Evolutionary conservation across 2,797 vertebrate species (phyloP).

Genomic region (Falco cherrug): DNA sequence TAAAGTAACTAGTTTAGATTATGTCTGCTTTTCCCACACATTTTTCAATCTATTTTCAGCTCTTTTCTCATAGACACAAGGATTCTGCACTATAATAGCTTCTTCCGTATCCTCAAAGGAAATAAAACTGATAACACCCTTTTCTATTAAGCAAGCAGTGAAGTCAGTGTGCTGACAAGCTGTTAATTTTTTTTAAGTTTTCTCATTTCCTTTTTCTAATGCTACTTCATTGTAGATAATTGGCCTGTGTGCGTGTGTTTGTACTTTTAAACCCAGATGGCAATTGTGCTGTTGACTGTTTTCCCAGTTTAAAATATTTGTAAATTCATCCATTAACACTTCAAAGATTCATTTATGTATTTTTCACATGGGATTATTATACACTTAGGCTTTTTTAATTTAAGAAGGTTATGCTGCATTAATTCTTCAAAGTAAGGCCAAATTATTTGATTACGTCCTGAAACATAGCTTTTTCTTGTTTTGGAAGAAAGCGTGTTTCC

Average conservation of each 20-base stretch:
- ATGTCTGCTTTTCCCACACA: background rate
- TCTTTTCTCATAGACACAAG: slow-evolving; percentile 3
- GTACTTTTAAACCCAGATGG: background rate
- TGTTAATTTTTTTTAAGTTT: slow-evolving; percentile 1
- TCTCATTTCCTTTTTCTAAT: slow-evolving; percentile 39
- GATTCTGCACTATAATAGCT: slow-evolving; percentile 36
- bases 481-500: slow-evolving; percentile 67
- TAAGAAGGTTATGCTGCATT: slow-evolving; percentile 50
- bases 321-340: slow-evolving; percentile 48
- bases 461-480: slow-evolving; percentile 42
- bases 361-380: slow-evolving; percentile 35
- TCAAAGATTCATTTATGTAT: slow-evolving; percentile 33
- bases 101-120: slow-evolving; percentile 4
- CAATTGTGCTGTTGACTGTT: background rate
- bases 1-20: background rate
- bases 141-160: slow-evolving; percentile 16
- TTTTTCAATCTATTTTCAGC: slow-evolving; percentile 43
- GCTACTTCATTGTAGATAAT: background rate
- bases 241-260: background rate
- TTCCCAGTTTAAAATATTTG: slow-evolving; percentile 46
- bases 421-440: slow-evolving; percentile 59
- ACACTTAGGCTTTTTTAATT: slow-evolving; percentile 56
- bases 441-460: slow-evolving; percentile 62
- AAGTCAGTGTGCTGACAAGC: slow-evolving; percentile 6
- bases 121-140: slow-evolving; percentile 39